A percentile compares a stretch with the other conserved stretches of the same genome.
phyloP scores from a whole-genome alignment of 2,888 invertebrate genomes.

The Automeris io region DNA sequence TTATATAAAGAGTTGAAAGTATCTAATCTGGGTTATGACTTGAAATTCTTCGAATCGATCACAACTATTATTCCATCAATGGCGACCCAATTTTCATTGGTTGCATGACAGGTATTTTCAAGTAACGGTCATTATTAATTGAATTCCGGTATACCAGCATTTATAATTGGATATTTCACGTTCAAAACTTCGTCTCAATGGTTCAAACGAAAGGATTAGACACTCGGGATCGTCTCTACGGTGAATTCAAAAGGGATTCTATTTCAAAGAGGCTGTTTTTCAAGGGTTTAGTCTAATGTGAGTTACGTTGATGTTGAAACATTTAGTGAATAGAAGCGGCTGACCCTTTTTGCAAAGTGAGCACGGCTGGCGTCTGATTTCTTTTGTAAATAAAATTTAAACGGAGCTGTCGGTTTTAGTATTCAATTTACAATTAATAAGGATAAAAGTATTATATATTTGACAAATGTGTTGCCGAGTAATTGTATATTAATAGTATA shows the following conservation, averaged over 20 bases:
- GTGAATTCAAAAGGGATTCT: conserved; percentile 42
- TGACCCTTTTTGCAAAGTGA: conserved; percentile 54
- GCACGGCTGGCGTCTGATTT: conserved; percentile 37
- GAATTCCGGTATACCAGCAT: conserved; percentile 7
- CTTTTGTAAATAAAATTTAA: conserved; percentile 11
- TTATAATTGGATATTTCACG: conserved; percentile 3
- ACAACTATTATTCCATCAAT: conserved; percentile 29
- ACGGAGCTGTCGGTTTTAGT: background rate
- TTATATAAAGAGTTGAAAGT: too few species aligned
- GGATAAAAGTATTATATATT: too few species aligned
- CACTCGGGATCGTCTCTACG: conserved; percentile 22
- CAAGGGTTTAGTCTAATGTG: conserved; percentile 63
- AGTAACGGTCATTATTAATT: conserved; percentile 2
- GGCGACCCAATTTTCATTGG: conserved; percentile 29
- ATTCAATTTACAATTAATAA: too few species aligned
- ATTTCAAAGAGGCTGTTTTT: conserved; percentile 50
- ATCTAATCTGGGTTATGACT: too few species aligned
- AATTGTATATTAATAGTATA: too few species aligned
- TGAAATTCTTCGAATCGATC: conserved; percentile 28
- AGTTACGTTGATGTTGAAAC: conserved; percentile 64
- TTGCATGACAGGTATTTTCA: conserved; percentile 26
- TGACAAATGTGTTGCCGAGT: too few species aligned
- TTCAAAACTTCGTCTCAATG: conserved; percentile 3
- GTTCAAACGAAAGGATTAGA: background rate
- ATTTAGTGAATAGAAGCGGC: conserved; percentile 51